These are phyloP conservation scores for Ornithoptera alexandrae DNA, from an alignment of 2,888 invertebrate species.

Conservation along the genomic window DNA sequence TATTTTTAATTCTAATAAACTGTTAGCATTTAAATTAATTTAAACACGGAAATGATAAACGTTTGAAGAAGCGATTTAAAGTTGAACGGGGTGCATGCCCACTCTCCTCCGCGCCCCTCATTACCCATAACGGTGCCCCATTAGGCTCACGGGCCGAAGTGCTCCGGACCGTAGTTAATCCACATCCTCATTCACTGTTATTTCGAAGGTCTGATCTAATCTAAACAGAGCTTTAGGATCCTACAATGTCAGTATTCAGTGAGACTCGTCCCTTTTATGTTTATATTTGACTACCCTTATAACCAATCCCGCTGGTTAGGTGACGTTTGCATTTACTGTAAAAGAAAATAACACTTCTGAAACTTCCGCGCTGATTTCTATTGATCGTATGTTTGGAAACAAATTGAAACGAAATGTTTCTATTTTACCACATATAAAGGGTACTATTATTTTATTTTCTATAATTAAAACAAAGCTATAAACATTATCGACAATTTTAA, in stretches of 20 bases:
- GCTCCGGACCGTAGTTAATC: slow-evolving; percentile 80
- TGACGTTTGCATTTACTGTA: slow-evolving; percentile 69
- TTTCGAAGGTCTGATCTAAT: slow-evolving; percentile 80
- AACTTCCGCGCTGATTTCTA: slow-evolving; percentile 56
- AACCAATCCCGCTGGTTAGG: slow-evolving; percentile 56
- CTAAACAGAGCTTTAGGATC: slow-evolving; percentile 78
- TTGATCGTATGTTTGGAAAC: slow-evolving; percentile 11
- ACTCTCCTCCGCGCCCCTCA: slow-evolving; percentile 65
- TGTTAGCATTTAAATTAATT: slow-evolving; percentile 20
- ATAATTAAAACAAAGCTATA: no score
- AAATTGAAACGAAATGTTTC: no score
- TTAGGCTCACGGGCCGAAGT: slow-evolving; percentile 77
- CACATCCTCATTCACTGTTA: slow-evolving; percentile 81
- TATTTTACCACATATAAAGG: no score
- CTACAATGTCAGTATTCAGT: slow-evolving; percentile 76
- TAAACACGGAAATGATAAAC: slow-evolving; percentile 44
- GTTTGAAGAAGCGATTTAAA: slow-evolving; percentile 47
- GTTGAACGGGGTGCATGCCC: slow-evolving; percentile 48
- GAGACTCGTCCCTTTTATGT: slow-evolving; percentile 76
- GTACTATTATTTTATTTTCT: no score
- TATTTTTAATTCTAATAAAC: no score
- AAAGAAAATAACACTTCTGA: slow-evolving; percentile 72
- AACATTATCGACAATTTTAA: slow-evolving; percentile 45
- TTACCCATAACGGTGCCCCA: slow-evolving; percentile 76
- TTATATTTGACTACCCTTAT: slow-evolving; percentile 67